Conservation (phyloP, 2,113 vertebrate species). For the Ginglymostoma cirratum region DNA sequence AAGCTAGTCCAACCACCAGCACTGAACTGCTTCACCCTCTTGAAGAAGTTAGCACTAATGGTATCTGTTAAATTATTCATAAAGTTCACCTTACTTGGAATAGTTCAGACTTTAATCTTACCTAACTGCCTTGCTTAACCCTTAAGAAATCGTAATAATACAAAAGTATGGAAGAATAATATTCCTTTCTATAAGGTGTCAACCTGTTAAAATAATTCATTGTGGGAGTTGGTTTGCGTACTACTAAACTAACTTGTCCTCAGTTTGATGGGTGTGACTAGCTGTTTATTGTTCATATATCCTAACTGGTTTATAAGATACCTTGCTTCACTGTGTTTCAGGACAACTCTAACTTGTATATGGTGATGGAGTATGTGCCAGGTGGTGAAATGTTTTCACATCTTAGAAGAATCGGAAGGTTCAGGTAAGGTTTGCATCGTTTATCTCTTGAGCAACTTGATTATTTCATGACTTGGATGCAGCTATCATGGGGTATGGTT, state of each 20-base stretch:
- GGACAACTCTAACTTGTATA: conserved; percentile 99
- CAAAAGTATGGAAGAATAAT: not conserved
- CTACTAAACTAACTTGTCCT: not conserved
- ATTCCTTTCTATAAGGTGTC: not conserved
- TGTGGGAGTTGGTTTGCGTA: not conserved
- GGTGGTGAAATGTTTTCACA: conserved; percentile 99
- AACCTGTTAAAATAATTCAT: not conserved
- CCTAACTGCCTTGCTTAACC: not conserved
- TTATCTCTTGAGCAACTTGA: no score
- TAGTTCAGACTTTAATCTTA: not conserved
- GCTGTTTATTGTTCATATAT: not conserved
- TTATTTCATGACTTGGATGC: no score
- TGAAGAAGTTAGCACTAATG: not conserved
- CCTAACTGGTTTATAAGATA: not conserved
- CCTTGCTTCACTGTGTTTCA: conserved; percentile 47
- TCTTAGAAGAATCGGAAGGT: conserved; percentile 95
- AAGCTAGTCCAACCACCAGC: not conserved
- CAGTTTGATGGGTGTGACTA: not conserved
- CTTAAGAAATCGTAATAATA: not conserved
- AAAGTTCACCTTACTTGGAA: not conserved
- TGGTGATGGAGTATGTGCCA: conserved; percentile 98
- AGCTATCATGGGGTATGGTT: no score
- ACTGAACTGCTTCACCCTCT: not conserved
- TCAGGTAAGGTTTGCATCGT: conserved; percentile 67
- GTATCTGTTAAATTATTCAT: not conserved